Base-by-base conservation (phyloP, 2,888 invertebrate species). In the Caenorhabditis sulstoni region DNA sequence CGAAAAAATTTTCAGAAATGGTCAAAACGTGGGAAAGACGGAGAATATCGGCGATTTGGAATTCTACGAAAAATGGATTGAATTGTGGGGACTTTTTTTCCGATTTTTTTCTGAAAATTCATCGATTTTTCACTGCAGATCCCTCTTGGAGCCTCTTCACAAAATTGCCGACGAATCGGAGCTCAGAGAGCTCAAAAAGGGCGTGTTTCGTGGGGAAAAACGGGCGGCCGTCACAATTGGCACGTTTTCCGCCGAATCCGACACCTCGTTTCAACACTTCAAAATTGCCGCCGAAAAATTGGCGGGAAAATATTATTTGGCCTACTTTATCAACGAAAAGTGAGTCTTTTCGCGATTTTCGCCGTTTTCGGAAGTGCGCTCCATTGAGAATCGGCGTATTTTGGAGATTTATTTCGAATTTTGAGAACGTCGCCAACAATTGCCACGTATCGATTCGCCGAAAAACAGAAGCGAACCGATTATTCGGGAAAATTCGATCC, bases 251-350 rank as follows among this genome's bases (percentile, higher is more conserved):
- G 29, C 3, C 4, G 68, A 81, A 3, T 79, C 73, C 2, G 75
- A 71, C 20, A 52, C 79, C 11, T 45, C 64, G 5, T 86, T 83
- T 62, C 79, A 80, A 55, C 81, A 85, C 39, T 89, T 81, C 50
- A 62, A 80, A 64, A 87, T 85, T 45, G 81, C 84, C 0, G 87
- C 87, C 8, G 81, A 82, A 35, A 79, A 85, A 35, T 81, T 89
- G 23, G 67, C 75, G 44, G 89, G 89, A 16, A 84, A 86, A 57
- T 89, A 88, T 58, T 87, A 84, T 53, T 49, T 87, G 16, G 81
- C 85, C n/a, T 81, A 80, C 59, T 65, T 41, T 9, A 55, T 85
- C 9, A 65, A 66, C 50, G 64, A 79, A 39, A 79, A 79, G 85
- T 83, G 4, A 53, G 71, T 65, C 53, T n/a, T n/a, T n/a, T n/a